Base-by-base conservation (phyloP, 2,888 invertebrate genomes). In the Limnephilus marmoratus region DNA sequence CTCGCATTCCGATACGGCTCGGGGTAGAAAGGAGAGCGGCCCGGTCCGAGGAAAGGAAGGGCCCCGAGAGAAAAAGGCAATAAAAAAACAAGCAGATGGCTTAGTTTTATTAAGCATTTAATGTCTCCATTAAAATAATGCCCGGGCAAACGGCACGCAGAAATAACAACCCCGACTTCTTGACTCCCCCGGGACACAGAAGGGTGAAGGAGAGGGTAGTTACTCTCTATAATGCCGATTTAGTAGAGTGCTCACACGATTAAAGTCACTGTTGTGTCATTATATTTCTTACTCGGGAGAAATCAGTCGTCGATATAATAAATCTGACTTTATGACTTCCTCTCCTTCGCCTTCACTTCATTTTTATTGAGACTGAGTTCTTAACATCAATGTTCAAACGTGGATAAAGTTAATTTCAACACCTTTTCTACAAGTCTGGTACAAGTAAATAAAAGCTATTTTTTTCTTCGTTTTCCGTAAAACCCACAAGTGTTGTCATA, bases 41-140 rank as follows among this genome's bases (percentile, higher is more conserved):
- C 24, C 86, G 86, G 86, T 49, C 49, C 45, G 85, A 41, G 85
- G 85, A 29, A n/a, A 29, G 13, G 88, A 31, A 15, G 88, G 34
- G 24, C 86, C 41, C 45, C 41, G 88, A 53, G 90, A 91, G 90
- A 88, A 90, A 87, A 88, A 88, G 90, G 89, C 91, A 87, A 91
- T 87, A 91, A 91, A 91, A 45, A 91, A 92, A 87, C 90, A 92
- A 92, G 90, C 90, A 92, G 92, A 92, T 90, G 90, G 92, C 92
- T 92, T 91, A 90, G 91, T 92, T 93, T 92, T 93, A 93, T 93
- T 93, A 93, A 93, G 93, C 93, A 91, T 93, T 93, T 93, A 93
- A 93, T 92, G 93, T 93, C 93, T 93, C 92, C 93, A 93, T 93
- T 93, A 93, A 93, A 93, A 93, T 93, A 93, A 93, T 93, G 92